Evolutionary conservation across 2,797 vertebrate species (phyloP).

Genomic region (Argentina silus): DNA sequence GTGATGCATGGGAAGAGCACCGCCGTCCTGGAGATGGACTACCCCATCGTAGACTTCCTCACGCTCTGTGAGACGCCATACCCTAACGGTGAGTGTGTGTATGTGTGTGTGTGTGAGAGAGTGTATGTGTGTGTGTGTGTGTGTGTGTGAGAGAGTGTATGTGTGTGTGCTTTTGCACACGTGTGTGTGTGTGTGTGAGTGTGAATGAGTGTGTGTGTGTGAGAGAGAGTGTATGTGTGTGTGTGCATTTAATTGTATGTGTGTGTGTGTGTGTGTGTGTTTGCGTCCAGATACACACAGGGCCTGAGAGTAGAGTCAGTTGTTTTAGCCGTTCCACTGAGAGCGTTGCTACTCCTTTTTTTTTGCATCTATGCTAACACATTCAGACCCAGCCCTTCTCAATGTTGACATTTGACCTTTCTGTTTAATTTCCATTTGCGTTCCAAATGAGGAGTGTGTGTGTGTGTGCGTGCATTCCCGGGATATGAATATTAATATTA

Average conservation of each 20-base stretch:
- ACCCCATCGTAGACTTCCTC: slow-evolving; percentile 97
- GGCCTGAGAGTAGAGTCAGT: not conserved
- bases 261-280: not conserved
- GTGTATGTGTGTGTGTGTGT: too few relatives aligned
- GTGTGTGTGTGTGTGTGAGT: not conserved
- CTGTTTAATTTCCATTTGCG: slow-evolving; percentile 34
- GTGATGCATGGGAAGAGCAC: slow-evolving; percentile 99
- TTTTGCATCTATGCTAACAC: not conserved
- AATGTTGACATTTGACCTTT: slow-evolving; percentile 22
- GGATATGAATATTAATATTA: slow-evolving; percentile 58
- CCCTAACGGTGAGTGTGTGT: slow-evolving; percentile 83
- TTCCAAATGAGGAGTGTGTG: slow-evolving; percentile 39
- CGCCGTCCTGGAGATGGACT: slow-evolving; percentile 98
- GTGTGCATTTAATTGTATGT: too few relatives aligned
- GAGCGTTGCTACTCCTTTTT: not conserved
- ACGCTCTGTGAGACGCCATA: slow-evolving; percentile 98
- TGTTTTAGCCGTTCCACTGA: not conserved
- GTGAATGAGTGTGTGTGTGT: too few relatives aligned
- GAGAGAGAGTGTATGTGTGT: not conserved
- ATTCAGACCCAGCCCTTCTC: not conserved
- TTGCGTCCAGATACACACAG: not conserved
- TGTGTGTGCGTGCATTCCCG: slow-evolving; percentile 26
- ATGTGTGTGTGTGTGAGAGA: too few relatives aligned
- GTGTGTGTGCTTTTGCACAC: not conserved
- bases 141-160: not conserved